Percentiles rank a stretch among this genome's conserved stretches.
These are phyloP conservation scores for Atractosteus spatula DNA, from an alignment of 2,113 vertebrate species.

Conservation along the genomic window DNA sequence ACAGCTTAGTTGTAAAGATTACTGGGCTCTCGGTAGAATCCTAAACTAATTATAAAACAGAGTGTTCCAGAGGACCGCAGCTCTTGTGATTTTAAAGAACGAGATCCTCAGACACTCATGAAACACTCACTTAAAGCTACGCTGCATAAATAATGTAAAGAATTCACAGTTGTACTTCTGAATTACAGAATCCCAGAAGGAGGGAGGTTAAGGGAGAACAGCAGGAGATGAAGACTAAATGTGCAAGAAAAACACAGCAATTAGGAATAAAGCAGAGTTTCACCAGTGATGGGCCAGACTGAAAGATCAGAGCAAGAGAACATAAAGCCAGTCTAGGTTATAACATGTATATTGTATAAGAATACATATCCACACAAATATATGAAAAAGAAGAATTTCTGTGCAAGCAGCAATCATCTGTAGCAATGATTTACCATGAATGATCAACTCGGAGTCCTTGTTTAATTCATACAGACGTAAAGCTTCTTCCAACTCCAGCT, in stretches of 20 bases:
- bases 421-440: slow-evolving; percentile 77
- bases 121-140: neutral
- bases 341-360: no score
- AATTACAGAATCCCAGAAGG: no score
- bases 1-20: neutral
- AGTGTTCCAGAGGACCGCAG: neutral
- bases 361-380: no score
- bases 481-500: slow-evolving; percentile 96
- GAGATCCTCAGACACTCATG: neutral
- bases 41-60: neutral
- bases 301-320: no score
- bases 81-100: neutral
- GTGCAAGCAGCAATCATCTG: neutral
- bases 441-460: slow-evolving; percentile 96
- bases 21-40: neutral
- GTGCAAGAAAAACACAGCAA: no score
- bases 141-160: neutral
- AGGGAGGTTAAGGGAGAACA: no score
- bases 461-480: slow-evolving; percentile 94
- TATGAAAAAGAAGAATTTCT: no score
- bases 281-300: no score
- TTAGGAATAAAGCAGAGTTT: no score
- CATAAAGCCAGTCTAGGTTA: no score
- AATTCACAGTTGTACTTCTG: neutral
- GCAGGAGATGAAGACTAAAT: no score